A percentile compares a stretch with the other conserved stretches of the same genome.
Evolutionary conservation across 2,888 invertebrate species (phyloP).

Genomic region (Cosmorhoe ocellata): DNA sequence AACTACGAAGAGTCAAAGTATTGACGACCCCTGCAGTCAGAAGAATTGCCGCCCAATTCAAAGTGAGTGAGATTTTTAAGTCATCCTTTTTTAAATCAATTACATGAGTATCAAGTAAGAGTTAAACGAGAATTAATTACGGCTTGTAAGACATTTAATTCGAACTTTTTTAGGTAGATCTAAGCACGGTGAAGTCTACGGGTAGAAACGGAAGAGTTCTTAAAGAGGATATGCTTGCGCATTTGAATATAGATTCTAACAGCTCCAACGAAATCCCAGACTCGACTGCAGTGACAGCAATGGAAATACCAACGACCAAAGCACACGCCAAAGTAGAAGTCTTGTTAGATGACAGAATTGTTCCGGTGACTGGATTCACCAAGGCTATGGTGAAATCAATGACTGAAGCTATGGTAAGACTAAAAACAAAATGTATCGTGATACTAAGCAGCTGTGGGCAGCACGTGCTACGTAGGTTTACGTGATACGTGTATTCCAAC

Average conservation of each 20-base stretch:
- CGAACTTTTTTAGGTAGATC: constrained; percentile 83
- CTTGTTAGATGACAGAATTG: constrained; percentile 75
- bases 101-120: too few species aligned
- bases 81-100: too few species aligned
- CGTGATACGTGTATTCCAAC: too few species aligned
- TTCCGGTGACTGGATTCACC: constrained; percentile 90
- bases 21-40: constrained; percentile 97
- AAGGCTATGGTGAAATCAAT: constrained; percentile 98
- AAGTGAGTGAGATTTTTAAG: constrained; percentile 72
- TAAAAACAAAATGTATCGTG: too few species aligned
- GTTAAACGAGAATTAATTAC: too few species aligned
- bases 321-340: constrained; percentile 53
- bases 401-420: constrained; percentile 90
- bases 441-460: too few species aligned
- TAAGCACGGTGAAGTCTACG: constrained; percentile 87
- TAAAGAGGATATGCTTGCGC: constrained; percentile 95
- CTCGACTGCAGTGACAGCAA: constrained; percentile 41
- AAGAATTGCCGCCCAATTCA: constrained; percentile 94
- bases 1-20: constrained; percentile 61
- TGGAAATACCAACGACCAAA: constrained; percentile 44
- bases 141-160: too few species aligned
- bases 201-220: constrained; percentile 95
- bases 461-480: too few species aligned
- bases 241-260: constrained; percentile 82
- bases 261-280: constrained; percentile 72